phyloP scores from a whole-genome alignment of 1,140 invertebrate genomes.

The Drosophila kepulauana region DNA sequence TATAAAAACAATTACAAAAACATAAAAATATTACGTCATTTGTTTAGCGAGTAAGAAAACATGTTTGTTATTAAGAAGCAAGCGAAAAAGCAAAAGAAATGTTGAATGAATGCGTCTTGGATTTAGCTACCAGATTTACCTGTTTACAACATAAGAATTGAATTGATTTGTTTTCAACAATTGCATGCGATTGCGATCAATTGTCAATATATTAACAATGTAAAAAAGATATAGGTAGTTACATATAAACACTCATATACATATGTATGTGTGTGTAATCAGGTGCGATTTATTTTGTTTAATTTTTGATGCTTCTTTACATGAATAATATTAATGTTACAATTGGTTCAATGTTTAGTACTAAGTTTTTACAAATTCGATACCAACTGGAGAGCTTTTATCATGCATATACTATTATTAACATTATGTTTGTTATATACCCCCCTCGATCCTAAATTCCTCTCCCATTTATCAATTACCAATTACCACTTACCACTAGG shows the following conservation, averaged over 20 bases:
- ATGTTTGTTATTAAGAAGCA: slow-evolving; percentile 53
- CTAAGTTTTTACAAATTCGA: slow-evolving; percentile 54
- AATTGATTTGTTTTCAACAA: slow-evolving; percentile 46
- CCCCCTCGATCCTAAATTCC: background rate
- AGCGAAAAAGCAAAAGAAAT: slow-evolving; percentile 22
- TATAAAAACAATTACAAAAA: slow-evolving; percentile 41
- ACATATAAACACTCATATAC: slow-evolving; percentile 7
- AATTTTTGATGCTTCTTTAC: slow-evolving; percentile 61
- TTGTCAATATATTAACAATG: slow-evolving; percentile 14
- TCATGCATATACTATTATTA: slow-evolving; percentile 27
- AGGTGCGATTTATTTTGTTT: slow-evolving; percentile 79
- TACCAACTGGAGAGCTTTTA: slow-evolving; percentile 45
- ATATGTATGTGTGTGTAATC: slow-evolving; percentile 55
- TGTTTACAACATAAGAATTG: slow-evolving; percentile 68
- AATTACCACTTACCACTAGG: slow-evolving; percentile 56
- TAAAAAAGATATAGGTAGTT: background rate
- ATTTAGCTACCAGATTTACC: slow-evolving; percentile 82
- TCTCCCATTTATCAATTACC: slow-evolving; percentile 9
- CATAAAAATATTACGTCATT: slow-evolving; percentile 50
- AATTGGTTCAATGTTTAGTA: slow-evolving; percentile 76
- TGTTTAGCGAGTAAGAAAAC: slow-evolving; percentile 67
- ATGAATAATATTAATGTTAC: slow-evolving; percentile 50
- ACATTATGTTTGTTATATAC: slow-evolving; percentile 48
- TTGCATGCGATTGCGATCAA: slow-evolving; percentile 21
- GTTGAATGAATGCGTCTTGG: slow-evolving; percentile 50